Evolutionary conservation across 2,113 vertebrate genomes (phyloP).

Genomic region (Talpa occidentalis): DNA sequence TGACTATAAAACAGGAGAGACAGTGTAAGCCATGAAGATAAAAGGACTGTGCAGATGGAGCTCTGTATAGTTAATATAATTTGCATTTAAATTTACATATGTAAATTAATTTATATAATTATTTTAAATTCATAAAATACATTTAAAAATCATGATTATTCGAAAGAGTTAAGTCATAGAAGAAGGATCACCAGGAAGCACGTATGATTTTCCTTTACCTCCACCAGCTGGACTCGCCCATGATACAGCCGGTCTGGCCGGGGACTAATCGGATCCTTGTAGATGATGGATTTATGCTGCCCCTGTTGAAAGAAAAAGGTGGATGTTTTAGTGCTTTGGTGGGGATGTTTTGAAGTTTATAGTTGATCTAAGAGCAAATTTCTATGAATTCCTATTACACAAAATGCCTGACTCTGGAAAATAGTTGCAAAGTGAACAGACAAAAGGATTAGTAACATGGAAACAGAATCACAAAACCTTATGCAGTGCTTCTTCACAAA

Average conservation of each 20-base stretch:
- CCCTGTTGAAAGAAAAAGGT: constrained; percentile 84
- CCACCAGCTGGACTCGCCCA: constrained; percentile 91
- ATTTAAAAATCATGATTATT: neutral
- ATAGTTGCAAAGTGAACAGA: neutral
- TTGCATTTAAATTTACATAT: neutral
- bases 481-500: neutral
- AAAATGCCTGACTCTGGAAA: neutral
- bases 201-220: constrained; percentile 87
- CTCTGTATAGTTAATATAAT: neutral
- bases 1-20: neutral
- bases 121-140: constrained; percentile 26
- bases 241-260: constrained; percentile 91
- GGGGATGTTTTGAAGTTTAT: neutral
- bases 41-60: neutral
- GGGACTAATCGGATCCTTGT: constrained; percentile 87
- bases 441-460: neutral
- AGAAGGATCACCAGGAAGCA: neutral
- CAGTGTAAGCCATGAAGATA: neutral
- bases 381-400: neutral
- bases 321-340: neutral
- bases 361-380: neutral
- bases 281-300: constrained; percentile 88
- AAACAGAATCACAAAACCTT: neutral
- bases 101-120: neutral
- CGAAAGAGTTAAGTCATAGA: neutral